These are phyloP conservation scores for Myotis brandtii DNA, from an alignment of 2,113 vertebrate genomes.

Conservation along the genomic window DNA sequence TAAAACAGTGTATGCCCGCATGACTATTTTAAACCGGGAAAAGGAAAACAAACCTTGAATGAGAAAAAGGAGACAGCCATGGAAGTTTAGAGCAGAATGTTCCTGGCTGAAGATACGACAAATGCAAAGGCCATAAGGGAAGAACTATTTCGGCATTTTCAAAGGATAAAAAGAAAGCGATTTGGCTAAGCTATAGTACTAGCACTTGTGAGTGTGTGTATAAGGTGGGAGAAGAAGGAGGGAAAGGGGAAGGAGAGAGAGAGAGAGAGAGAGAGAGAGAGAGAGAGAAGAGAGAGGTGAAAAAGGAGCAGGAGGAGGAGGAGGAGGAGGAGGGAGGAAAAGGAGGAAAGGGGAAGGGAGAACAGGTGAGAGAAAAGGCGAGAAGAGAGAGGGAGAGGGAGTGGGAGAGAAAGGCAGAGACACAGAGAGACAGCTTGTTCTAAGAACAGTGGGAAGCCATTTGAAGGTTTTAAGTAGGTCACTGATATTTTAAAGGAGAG, in stretches of 20 bases:
- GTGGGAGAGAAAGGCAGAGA: neutral
- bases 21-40: neutral
- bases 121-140: neutral
- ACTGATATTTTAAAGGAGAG: neutral
- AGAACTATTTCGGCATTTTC: conserved; percentile 9
- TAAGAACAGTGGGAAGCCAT: neutral
- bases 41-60: neutral
- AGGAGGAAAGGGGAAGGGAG: neutral
- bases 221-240: neutral
- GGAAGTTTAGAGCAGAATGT: neutral
- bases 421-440: neutral
- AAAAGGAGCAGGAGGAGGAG: neutral
- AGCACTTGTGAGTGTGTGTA: neutral
- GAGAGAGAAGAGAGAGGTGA: neutral
- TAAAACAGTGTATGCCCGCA: neutral
- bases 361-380: neutral
- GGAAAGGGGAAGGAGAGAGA: neutral
- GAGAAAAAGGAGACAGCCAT: neutral
- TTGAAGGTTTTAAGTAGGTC: neutral
- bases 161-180: neutral
- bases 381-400: neutral
- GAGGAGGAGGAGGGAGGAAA: neutral
- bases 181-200: neutral
- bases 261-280: neutral
- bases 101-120: neutral